phyloP scores from a whole-genome alignment of 2,888 invertebrate species.

The Crossocerus cetratus region DNA sequence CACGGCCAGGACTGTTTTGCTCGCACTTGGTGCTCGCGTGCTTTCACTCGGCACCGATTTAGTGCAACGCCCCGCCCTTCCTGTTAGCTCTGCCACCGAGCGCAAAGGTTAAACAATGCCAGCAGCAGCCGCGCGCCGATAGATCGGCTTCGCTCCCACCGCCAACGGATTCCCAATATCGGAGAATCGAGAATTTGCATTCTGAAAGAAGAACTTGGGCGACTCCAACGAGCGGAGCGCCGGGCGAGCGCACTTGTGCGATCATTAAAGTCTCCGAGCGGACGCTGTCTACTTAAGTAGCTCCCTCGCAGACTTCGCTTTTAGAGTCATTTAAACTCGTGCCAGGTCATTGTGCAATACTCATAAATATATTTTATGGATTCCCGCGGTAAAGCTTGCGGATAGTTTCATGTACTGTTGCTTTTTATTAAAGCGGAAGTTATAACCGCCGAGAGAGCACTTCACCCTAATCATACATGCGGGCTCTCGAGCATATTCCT shows the following conservation, averaged over 20 bases:
- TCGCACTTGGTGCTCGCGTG: constrained; percentile 11
- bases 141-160: neutral
- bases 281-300: neutral
- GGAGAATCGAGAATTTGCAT: neutral
- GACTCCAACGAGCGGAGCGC: neutral
- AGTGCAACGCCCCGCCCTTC: constrained; percentile 29
- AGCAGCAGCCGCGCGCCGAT: constrained; percentile 7
- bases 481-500: neutral
- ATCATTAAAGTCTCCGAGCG: constrained; percentile 10
- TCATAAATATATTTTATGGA: too few relatives aligned
- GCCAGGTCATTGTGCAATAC: too few relatives aligned
- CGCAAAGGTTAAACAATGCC: constrained; percentile 36
- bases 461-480: neutral
- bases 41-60: constrained; percentile 36
- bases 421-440: too few relatives aligned
- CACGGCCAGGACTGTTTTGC: neutral
- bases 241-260: neutral
- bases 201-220: neutral
- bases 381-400: too few relatives aligned
- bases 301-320: neutral
- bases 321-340: neutral
- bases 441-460: too few relatives aligned
- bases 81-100: constrained; percentile 16
- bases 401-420: too few relatives aligned
- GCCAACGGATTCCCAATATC: too few relatives aligned